phyloP scores from a whole-genome alignment of 2,113 vertebrate species.

The Nyctibius bracteatus region DNA sequence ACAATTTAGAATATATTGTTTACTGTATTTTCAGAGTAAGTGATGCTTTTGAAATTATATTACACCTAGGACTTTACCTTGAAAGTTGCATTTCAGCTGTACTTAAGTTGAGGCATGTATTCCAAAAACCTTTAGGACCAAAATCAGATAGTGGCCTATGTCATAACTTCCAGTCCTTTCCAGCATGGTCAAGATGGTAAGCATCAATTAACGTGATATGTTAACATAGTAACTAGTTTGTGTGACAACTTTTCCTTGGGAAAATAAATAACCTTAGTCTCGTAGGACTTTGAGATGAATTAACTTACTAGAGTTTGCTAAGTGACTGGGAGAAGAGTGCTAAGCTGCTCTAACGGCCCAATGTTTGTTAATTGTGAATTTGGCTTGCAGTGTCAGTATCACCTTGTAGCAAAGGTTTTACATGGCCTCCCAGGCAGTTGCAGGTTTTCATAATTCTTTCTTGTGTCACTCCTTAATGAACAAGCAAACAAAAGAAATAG shows the following conservation, averaged over 20 bases:
- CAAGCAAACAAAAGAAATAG: background rate
- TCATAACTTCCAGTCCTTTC: background rate
- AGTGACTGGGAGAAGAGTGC: background rate
- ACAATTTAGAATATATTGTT: background rate
- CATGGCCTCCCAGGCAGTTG: background rate
- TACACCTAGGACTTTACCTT: background rate
- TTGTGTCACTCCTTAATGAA: background rate
- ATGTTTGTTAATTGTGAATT: background rate
- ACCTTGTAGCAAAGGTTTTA: background rate
- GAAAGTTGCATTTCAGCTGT: background rate
- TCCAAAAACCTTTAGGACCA: background rate
- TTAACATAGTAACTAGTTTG: background rate
- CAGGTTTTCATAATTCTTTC: background rate
- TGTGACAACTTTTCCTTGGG: background rate
- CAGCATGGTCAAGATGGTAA: background rate
- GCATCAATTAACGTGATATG: background rate
- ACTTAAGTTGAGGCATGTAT: background rate
- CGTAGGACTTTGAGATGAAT: fast-evolving
- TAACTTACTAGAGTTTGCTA: background rate
- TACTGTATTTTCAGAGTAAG: background rate
- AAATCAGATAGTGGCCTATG: background rate
- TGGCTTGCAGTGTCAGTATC: background rate
- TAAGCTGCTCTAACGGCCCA: background rate
- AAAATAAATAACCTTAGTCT: background rate
- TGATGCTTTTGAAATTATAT: background rate